Evolutionary conservation across 2,888 invertebrate genomes (phyloP).

Genomic region (Meganola albula): DNA sequence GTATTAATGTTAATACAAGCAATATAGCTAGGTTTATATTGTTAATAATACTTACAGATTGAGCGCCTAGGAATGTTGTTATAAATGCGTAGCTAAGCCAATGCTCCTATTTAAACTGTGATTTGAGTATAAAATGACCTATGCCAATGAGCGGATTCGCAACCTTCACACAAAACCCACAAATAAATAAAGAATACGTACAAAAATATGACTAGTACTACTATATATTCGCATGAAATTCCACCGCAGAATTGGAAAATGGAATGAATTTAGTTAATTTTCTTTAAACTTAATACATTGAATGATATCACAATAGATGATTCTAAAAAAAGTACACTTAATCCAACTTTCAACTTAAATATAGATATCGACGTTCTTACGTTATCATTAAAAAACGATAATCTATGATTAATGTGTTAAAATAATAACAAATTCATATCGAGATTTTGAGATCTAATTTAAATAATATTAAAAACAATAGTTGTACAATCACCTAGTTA

Average conservation of each 20-base stretch:
- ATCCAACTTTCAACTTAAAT: too few species aligned
- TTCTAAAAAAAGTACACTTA: too few species aligned
- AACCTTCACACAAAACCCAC: constrained; percentile 23
- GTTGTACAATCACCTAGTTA: constrained; percentile 30
- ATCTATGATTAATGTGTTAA: too few species aligned
- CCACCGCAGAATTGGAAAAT: constrained; percentile 30
- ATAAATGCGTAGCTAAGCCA: constrained; percentile 35
- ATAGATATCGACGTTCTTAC: too few species aligned
- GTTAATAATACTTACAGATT: too few species aligned
- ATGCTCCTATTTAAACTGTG: too few species aligned
- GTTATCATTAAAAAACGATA: too few species aligned
- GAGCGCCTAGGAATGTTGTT: constrained; percentile 50
- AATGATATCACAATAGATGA: constrained; percentile 21
- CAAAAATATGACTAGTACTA: constrained; percentile 52
- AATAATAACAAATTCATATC: too few species aligned
- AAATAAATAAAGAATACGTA: constrained; percentile 33
- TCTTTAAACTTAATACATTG: constrained; percentile 18
- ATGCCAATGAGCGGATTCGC: too few species aligned
- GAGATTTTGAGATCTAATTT: constrained; percentile 26
- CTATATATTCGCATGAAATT: constrained; percentile 38
- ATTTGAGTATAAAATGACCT: too few species aligned
- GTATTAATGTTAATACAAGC: too few species aligned
- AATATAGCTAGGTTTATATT: too few species aligned
- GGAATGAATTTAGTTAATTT: constrained; percentile 36
- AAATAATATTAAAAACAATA: constrained; percentile 36